phyloP scores from a whole-genome alignment of 2,113 vertebrate species.

The Macquaria ambigua region DNA sequence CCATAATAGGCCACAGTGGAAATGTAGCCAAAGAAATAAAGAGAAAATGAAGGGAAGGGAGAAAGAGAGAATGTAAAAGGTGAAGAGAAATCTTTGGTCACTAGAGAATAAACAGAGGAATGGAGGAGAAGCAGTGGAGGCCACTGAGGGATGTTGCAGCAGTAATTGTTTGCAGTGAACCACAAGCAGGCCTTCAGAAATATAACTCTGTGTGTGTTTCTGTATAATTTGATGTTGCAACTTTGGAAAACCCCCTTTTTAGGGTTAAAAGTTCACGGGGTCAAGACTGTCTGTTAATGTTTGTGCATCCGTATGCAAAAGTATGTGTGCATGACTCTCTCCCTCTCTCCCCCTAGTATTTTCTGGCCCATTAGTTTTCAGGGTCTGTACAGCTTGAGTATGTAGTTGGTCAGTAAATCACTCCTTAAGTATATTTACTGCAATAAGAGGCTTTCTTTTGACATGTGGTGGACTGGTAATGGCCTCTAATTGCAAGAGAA shows the following conservation, averaged over 20 bases:
- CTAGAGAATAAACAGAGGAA: constrained; percentile 17
- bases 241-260: constrained; percentile 73
- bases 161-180: constrained; percentile 86
- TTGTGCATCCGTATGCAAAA: constrained; percentile 34
- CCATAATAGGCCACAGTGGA: constrained; percentile 78
- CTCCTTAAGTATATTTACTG: constrained; percentile 67
- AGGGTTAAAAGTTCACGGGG: constrained; percentile 83
- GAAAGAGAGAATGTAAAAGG: constrained; percentile 1
- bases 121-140: constrained; percentile 6
- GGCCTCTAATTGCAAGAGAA: constrained; percentile 71
- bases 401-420: constrained; percentile 70
- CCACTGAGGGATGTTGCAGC: constrained; percentile 54
- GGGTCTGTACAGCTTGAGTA: constrained; percentile 57
- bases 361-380: constrained; percentile 77
- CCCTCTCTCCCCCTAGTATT: constrained; percentile 41
- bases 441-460: constrained; percentile 64
- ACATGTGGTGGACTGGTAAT: constrained; percentile 69
- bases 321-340: constrained; percentile 19
- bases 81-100: constrained; percentile 16
- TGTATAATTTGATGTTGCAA: constrained; percentile 52
- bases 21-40: constrained; percentile 55
- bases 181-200: constrained; percentile 63
- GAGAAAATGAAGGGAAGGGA: constrained; percentile 19
- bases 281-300: constrained; percentile 69
- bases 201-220: constrained; percentile 53